Evolutionary conservation across 2,113 vertebrate genomes (phyloP), one percentile per base, ranked within the genome.

Genomic region (Gallinago jamesoni): DNA sequence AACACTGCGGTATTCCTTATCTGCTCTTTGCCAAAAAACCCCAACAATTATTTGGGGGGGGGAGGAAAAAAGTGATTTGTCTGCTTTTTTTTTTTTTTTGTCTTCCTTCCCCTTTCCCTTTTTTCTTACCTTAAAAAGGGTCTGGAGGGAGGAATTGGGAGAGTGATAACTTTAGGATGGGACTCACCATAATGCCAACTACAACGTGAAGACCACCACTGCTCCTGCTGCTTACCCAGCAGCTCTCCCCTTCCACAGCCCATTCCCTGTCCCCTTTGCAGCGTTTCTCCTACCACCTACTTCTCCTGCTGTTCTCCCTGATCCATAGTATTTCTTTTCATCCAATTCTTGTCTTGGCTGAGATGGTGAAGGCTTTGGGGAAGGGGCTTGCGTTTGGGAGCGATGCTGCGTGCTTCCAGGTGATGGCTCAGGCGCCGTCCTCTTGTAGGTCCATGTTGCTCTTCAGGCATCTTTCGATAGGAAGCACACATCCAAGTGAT

Each of bases 1-100:
- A 96, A 93, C 56, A 57, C 90, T 94, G 95, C 95, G 74, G 93
- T 62, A 57, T 56, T 93, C 88, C 52, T 82, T 72, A 76, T 39
- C 80, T 90, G 24, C 79, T 78, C 48, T 39, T 66, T 28, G 59
- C 73, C 90, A 87, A 91, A 74, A 50, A 10, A 31, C 9, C 30
- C 48, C 90, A 91, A 67, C 33, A 66, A 30, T 82, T 88, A 41
- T 67, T 81, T 33, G 5, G 6, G 27, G 31, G 6, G 27, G 31
- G 9, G 3, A 12, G 3, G 2, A 15, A 28, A 24, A 28, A 56
- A n/a, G n/a, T 69, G 16, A 57, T 77, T 88, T 52, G 24, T 74
- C 50, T 73, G 50, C 64, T 74, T 8, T 47, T 45, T 50, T 18
- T 9, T 52, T 60, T 74, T 8, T 41, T 45, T 39, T 18, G 7